Evolutionary conservation across 2,888 invertebrate genomes (phyloP), one percentile per base, ranked within the genome.

Genomic region (Pelosia muscerda): DNA sequence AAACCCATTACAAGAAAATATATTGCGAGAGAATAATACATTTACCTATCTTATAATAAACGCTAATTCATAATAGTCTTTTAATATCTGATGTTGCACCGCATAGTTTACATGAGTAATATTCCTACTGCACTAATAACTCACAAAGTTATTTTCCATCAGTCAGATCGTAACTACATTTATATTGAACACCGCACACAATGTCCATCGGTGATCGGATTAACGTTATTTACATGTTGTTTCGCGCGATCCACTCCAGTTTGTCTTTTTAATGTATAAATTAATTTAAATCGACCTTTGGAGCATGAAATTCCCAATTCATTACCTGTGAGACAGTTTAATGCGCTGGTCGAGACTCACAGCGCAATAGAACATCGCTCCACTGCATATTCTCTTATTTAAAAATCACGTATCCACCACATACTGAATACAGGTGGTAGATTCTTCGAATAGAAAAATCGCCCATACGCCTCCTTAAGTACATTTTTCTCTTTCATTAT

Each of bases 281-380:
- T 94, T 93, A 93, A 93, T 93, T 93, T 90, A 89, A 90, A 90
- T 87, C 89, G 88, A 91, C 90, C 90, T 90, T 90, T 88, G 87
- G 79, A 87, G 88, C 88, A 87, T 89, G 88, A 92, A 91, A 94
- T 93, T 90, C 93, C 86, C 88, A 89, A 92, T 92, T 88, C 92
- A 92, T 93, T 93, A 91, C 86, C 49, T 71, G 69, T 69, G 74
- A 79, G 92, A 94, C 93, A 92, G 90, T 85, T 91, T 92, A 92
- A 92, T 92, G 90, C 84, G 85, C 73, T 72, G 72, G 70, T 77
- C 73, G 82, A 84, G 83, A 81, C 83, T 84, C 82, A 74, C 81
- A 71, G 76, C 79, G 83, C 78, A 86, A 87, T 86, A 89, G 88
- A 81, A 85, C 88, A 86, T 81, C 75, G 78, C 80, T 81, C 70